These are phyloP conservation scores for Clarias batrachus DNA, from an alignment of 2,113 vertebrate species.

Conservation along the genomic window DNA sequence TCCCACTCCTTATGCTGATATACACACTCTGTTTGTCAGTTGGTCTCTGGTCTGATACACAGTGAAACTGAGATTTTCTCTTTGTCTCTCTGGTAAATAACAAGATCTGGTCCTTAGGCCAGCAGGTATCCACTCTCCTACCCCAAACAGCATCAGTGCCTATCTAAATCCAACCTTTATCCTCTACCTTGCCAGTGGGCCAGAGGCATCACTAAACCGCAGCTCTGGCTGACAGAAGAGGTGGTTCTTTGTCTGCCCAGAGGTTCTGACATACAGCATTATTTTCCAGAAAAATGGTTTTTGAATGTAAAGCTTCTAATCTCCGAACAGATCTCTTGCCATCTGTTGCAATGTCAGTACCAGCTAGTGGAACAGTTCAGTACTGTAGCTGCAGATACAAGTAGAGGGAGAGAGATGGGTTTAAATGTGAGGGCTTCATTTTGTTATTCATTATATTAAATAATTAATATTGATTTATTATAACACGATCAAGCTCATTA, in stretches of 20 bases:
- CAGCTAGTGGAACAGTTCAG: constrained; percentile 4
- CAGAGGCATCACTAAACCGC: constrained; percentile 25
- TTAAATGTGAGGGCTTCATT: constrained; percentile 1
- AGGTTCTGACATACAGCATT: constrained; percentile 19
- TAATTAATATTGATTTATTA: neutral
- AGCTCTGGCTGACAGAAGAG: constrained; percentile 36
- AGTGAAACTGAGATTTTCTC: constrained; percentile 38
- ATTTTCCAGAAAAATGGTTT: constrained; percentile 8
- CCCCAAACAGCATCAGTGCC: constrained; percentile 32
- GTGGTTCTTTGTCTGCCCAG: constrained; percentile 32
- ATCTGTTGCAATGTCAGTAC: neutral
- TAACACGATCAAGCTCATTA: neutral
- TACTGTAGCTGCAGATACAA: neutral
- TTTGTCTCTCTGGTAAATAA: constrained; percentile 41
- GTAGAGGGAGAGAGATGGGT: neutral
- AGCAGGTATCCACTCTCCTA: constrained; percentile 45
- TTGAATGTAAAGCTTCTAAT: constrained; percentile 41
- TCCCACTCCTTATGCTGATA: constrained; percentile 40
- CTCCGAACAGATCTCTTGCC: constrained; percentile 34
- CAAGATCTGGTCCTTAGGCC: constrained; percentile 49
- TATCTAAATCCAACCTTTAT: constrained; percentile 49
- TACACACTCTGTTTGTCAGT: constrained; percentile 15
- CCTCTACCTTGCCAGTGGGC: constrained; percentile 22
- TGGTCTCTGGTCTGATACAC: constrained; percentile 39
- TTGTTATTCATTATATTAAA: too few relatives aligned